Conservation (phyloP, 2,888 invertebrate species). For the Prosopocoilus inquinatus region DNA sequence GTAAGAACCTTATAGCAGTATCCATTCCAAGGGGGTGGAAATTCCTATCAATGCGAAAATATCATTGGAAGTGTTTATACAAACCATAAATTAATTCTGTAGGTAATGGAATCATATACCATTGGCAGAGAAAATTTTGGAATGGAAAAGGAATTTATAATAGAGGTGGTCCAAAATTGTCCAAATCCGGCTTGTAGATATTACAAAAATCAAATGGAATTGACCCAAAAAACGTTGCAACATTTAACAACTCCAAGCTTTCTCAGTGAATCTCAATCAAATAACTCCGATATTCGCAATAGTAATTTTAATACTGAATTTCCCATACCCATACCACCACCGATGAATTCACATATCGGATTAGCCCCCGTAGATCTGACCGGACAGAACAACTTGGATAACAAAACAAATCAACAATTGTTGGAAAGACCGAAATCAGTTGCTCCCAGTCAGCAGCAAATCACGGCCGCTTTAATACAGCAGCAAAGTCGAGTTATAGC, state of each 20-base stretch:
- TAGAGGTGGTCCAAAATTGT: conserved; percentile 86
- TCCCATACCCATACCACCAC: conserved; percentile 42
- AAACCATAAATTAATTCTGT: conserved; percentile 10
- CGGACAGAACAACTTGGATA: conserved; percentile 42
- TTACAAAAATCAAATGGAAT: conserved; percentile 79
- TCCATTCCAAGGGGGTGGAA: background rate
- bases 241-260: conserved; percentile 58
- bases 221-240: conserved; percentile 70
- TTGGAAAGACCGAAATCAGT: conserved; percentile 48
- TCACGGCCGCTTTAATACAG: conserved; percentile 46
- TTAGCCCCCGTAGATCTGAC: conserved; percentile 47
- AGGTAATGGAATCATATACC: conserved; percentile 82
- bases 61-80: background rate
- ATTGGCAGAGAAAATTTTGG: conserved; percentile 80
- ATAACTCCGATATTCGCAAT: conserved; percentile 42
- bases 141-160: conserved; percentile 87
- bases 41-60: background rate
- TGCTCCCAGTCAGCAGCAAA: conserved; percentile 53
- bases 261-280: conserved; percentile 44
- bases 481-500: conserved; percentile 62
- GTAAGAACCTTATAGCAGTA: background rate
- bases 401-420: conserved; percentile 37
- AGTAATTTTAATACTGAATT: conserved; percentile 41
- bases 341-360: conserved; percentile 40
- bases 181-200: conserved; percentile 85